These are phyloP conservation scores for Aurelia aurita DNA, from an alignment of 30 jellyfish, hydroid and myxozoan genomes.

Conservation along the genomic window DNA sequence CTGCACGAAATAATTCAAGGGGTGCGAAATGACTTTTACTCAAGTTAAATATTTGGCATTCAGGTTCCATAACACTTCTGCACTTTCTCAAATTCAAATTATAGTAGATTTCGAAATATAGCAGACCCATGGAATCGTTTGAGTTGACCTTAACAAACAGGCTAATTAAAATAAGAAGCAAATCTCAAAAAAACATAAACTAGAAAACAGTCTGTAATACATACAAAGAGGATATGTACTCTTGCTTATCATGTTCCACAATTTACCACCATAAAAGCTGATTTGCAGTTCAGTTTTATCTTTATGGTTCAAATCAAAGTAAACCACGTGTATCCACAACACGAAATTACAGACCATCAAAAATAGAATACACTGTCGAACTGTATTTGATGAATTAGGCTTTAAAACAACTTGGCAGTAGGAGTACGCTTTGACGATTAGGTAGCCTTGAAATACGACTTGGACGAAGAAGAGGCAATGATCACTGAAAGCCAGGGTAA, in stretches of 20 bases:
- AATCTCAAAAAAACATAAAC: constrained; percentile 60
- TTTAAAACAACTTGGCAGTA: constrained; percentile 61
- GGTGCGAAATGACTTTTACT: too few relatives aligned
- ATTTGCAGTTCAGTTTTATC: constrained; percentile 56
- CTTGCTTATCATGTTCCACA: constrained; percentile 63
- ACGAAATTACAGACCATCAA: constrained; percentile 74
- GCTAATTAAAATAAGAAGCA: constrained; percentile 52
- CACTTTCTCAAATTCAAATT: too few relatives aligned
- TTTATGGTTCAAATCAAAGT: constrained; percentile 67
- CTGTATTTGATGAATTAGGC: constrained; percentile 62
- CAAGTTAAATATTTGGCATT: too few relatives aligned
- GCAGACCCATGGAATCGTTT: too few relatives aligned
- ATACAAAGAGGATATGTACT: constrained; percentile 69
- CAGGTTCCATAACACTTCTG: too few relatives aligned
- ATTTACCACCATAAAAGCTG: constrained; percentile 46
- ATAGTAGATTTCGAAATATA: too few relatives aligned
- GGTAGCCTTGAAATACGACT: constrained; percentile 54
- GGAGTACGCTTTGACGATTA: constrained; percentile 67
- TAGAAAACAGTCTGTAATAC: constrained; percentile 64
- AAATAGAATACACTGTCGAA: constrained; percentile 66
- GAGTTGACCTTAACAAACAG: too few relatives aligned
- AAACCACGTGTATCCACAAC: constrained; percentile 65
- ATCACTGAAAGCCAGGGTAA: constrained; percentile 42
- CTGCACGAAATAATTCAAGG: too few relatives aligned
- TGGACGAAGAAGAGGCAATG: constrained; percentile 36